Evolutionary conservation across 1,140 invertebrate genomes (phyloP).

Genomic region (Fopius arisanus): DNA sequence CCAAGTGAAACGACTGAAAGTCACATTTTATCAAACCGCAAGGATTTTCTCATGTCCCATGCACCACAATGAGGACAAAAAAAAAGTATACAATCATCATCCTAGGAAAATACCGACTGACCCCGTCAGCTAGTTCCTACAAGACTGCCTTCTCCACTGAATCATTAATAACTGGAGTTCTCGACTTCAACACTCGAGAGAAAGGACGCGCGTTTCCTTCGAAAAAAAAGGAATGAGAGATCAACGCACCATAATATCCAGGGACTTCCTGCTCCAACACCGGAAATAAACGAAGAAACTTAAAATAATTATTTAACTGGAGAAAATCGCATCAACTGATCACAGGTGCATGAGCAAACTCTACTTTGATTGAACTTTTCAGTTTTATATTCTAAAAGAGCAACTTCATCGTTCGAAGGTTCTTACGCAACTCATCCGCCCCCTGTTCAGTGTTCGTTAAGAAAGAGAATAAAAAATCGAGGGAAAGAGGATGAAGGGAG

Average conservation of each 20-base stretch:
- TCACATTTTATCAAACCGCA: not conserved
- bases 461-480: not conserved
- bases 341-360: not conserved
- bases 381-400: not conserved
- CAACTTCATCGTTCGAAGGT: constrained; percentile 16
- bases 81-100: not conserved
- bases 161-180: not conserved
- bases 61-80: not conserved
- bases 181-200: not conserved
- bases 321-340: not conserved
- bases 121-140: not conserved
- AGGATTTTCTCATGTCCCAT: not conserved
- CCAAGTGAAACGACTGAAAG: too few species aligned
- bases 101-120: not conserved
- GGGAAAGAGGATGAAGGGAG: not conserved
- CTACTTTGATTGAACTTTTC: not conserved
- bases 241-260: not conserved
- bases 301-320: not conserved
- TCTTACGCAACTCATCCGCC: constrained; percentile 21
- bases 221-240: not conserved
- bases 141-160: not conserved
- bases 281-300: not conserved
- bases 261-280: not conserved
- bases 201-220: not conserved
- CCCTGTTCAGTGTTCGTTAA: not conserved